These are phyloP conservation scores for Phoebastria nigripes DNA, from an alignment of 2,797 vertebrate genomes.

Conservation along the genomic window DNA sequence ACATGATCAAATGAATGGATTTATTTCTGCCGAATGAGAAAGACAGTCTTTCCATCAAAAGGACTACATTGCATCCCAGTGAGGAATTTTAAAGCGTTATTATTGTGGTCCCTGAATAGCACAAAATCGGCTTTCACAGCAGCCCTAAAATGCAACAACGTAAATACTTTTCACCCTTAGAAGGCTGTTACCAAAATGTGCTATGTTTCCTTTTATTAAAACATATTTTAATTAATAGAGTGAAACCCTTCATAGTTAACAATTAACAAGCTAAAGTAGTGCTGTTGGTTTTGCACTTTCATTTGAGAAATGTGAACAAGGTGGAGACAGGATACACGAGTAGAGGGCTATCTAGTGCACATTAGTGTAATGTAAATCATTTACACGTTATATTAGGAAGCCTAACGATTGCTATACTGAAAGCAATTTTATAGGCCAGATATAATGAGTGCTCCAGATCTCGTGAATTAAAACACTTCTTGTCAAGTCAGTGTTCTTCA, in stretches of 20 bases:
- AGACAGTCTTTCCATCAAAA: conserved; percentile 85
- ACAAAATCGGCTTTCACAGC: conserved; percentile 81
- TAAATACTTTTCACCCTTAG: conserved; percentile 75
- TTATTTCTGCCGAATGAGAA: conserved; percentile 88
- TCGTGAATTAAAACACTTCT: not conserved
- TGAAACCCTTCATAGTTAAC: conserved; percentile 49
- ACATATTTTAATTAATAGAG: conserved; percentile 74
- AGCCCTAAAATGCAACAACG: conserved; percentile 80
- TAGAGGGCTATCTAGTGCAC: conserved; percentile 7
- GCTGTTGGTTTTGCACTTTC: conserved; percentile 61
- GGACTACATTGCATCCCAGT: conserved; percentile 84
- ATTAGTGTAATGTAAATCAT: conserved; percentile 59
- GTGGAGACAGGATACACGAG: conserved; percentile 1
- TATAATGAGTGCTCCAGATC: not conserved
- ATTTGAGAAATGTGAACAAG: conserved; percentile 52
- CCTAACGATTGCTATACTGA: not conserved
- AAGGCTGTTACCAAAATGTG: conserved; percentile 68
- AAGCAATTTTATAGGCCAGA: conserved; percentile 25
- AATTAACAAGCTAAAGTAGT: conserved; percentile 46
- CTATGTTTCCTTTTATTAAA: conserved; percentile 68
- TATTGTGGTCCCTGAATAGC: conserved; percentile 81
- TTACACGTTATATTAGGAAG: conserved; percentile 36
- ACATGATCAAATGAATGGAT: conserved; percentile 90
- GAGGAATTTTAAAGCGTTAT: conserved; percentile 83
- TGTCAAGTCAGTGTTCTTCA: not conserved